Evolutionary conservation across 2,888 invertebrate species (phyloP).

Genomic region (Andrena minutula): DNA sequence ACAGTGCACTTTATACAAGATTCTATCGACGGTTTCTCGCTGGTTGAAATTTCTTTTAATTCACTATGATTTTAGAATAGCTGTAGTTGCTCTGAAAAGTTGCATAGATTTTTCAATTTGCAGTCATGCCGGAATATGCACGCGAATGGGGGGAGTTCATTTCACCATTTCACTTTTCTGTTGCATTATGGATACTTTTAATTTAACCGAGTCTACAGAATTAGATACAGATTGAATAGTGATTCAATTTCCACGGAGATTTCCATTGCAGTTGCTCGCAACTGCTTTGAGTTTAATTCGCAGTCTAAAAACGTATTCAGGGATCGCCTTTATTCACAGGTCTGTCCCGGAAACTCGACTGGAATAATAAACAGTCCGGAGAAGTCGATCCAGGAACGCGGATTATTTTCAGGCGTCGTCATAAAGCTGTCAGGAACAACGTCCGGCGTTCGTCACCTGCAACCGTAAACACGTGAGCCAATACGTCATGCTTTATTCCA

Average conservation of each 20-base stretch:
- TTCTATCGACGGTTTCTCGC: background rate
- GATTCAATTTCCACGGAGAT: conserved; percentile 48
- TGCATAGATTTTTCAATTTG: background rate
- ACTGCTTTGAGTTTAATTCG: conserved; percentile 38
- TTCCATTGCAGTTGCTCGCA: conserved; percentile 15
- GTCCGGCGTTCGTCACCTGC: conserved; percentile 65
- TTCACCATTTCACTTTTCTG: background rate
- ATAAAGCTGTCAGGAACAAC: conserved; percentile 70
- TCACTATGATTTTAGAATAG: background rate
- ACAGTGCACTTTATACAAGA: background rate
- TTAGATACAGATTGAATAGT: conserved; percentile 5
- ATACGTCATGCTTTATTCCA: conserved; percentile 60
- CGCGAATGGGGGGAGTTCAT: background rate
- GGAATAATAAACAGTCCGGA: conserved; percentile 70
- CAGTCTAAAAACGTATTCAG: conserved; percentile 56
- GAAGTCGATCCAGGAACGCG: conserved; percentile 52
- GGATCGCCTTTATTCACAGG: conserved; percentile 61
- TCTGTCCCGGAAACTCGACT: conserved; percentile 55
- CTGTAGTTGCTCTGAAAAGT: background rate
- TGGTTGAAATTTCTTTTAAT: background rate
- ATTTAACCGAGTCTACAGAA: background rate
- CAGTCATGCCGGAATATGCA: background rate
- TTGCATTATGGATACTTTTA: conserved; percentile 6
- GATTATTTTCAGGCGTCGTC: conserved; percentile 69
- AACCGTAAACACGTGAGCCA: conserved; percentile 39